Evolutionary conservation across 2,888 invertebrate genomes (phyloP).

Genomic region (Flexamia atlantica): DNA sequence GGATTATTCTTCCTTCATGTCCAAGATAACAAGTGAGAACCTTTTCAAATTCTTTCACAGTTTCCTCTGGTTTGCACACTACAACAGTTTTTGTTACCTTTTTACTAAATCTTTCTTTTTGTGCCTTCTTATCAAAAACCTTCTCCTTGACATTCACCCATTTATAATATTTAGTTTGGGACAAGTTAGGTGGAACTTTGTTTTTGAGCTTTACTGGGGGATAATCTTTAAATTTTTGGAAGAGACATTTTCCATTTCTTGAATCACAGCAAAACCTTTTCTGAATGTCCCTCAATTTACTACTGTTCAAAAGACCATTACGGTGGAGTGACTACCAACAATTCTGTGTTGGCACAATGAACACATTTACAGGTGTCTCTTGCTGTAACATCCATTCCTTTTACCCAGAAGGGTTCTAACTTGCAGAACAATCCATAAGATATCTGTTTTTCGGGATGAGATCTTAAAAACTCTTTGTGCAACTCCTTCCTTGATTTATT

Average conservation of each 20-base stretch:
- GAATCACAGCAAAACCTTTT: slow-evolving; percentile 1
- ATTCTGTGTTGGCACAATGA: not conserved
- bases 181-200: not conserved
- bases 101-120: slow-evolving; percentile 6
- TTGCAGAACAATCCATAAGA: slow-evolving; percentile 1
- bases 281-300: not conserved
- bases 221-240: slow-evolving; percentile 11
- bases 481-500: not conserved
- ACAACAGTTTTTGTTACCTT: slow-evolving; percentile 20
- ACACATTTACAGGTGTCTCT: slow-evolving; percentile 1
- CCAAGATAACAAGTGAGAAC: not conserved
- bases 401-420: slow-evolving; percentile 15
- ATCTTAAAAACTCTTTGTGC: not conserved
- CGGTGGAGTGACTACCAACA: not conserved
- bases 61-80: slow-evolving; percentile 1
- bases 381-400: slow-evolving; percentile 6
- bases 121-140: not conserved
- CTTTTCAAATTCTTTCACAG: not conserved
- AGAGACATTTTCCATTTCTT: not conserved
- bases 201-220: not conserved
- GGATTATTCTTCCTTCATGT: slow-evolving; percentile 16
- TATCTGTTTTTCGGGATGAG: slow-evolving; percentile 16
- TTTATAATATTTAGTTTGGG: slow-evolving; percentile 5
- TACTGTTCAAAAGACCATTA: not conserved
- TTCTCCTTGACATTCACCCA: not conserved